Percentiles rank a stretch among this genome's conserved stretches.
These are phyloP conservation scores for Pseudanteris insignis DNA, from an alignment of 2,888 invertebrate genomes.

Conservation along the genomic window DNA sequence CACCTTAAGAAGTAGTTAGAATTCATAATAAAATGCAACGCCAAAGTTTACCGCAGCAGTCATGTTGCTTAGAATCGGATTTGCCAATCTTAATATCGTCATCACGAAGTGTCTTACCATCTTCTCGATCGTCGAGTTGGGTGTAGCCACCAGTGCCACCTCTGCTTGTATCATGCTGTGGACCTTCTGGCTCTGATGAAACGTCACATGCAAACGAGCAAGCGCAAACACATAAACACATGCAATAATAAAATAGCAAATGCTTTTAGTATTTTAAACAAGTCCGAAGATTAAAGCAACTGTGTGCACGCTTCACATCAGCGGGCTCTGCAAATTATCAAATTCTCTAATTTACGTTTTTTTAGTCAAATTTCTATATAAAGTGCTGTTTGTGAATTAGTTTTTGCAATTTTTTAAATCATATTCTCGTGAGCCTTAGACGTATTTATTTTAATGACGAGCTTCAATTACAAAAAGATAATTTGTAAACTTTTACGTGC, in stretches of 20 bases:
- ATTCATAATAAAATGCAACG: slow-evolving; percentile 57
- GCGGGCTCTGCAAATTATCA: no score
- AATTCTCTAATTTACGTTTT: no score
- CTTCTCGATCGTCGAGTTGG: slow-evolving; percentile 54
- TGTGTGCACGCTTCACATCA: slow-evolving; percentile 17
- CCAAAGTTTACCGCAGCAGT: slow-evolving; percentile 52
- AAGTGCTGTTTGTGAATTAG: no score
- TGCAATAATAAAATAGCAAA: slow-evolving; percentile 43
- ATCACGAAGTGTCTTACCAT: slow-evolving; percentile 57
- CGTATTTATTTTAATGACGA: no score
- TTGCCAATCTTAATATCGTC: slow-evolving; percentile 42
- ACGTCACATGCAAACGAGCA: slow-evolving; percentile 52
- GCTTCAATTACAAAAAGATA: no score
- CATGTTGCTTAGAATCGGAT: slow-evolving; percentile 47
- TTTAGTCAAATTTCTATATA: no score
- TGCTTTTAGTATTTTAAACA: slow-evolving; percentile 30
- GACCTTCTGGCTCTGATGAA: slow-evolving; percentile 53
- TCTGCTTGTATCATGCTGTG: slow-evolving; percentile 40
- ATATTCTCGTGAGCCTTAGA: no score
- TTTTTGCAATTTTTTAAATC: no score
- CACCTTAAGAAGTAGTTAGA: no score
- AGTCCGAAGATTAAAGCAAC: slow-evolving; percentile 29
- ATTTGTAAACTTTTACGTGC: no score
- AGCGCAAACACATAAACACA: slow-evolving; percentile 49
- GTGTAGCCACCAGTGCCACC: slow-evolving; percentile 48